Base-by-base conservation (phyloP, 2,797 vertebrate genomes). In the Smutsia temminckii region DNA sequence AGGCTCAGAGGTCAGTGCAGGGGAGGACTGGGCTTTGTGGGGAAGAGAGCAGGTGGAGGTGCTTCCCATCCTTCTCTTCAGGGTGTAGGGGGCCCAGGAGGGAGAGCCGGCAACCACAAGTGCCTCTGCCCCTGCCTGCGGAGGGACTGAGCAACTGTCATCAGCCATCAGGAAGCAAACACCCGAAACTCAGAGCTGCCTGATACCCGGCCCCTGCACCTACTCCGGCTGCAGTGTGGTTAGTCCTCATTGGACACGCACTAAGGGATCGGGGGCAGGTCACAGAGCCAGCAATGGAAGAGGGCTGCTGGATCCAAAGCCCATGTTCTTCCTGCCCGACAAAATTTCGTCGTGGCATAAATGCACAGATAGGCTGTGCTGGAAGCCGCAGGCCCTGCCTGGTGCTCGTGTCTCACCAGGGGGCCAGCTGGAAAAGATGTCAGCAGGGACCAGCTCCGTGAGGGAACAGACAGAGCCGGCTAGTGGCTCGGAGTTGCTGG, bases 111-210 rank as follows among this genome's bases (percentile, higher is more conserved):
- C 3, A 2, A 16, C 74, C 27, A 3, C 37, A 34, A 29, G n/a
- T 3, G 0, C 23, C 51, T 40, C 55, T 0, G 0, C 37, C 17
- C 11, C 37, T 51, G 34, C 46, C 34, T 42, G 9, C 53, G 34
- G 88, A 51, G 10, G 37, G 57, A 2, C 9, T 11, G n/a, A 32
- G 64, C 8, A 14, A 23, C 57, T 51, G 59, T 49, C 72, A 51
- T 12, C 68, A 91, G 74, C 37, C 66, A 6, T 16, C 55, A 66
- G 89, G 49, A 6, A 89, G 66, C 59, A 57, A n/a, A 69, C 4
- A 12, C 3, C 57, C 53, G 46, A 61, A 88, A 75, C 46, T 57
- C 0, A 0, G 10, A 32, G 23, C 55, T 94, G 42, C 75, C 78
- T 84, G 29, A 8, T 25, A 21, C 21, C 0, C 0, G 34, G 25